Base-by-base conservation (phyloP, 2,888 invertebrate genomes). In the Alloscopus bannaensis region DNA sequence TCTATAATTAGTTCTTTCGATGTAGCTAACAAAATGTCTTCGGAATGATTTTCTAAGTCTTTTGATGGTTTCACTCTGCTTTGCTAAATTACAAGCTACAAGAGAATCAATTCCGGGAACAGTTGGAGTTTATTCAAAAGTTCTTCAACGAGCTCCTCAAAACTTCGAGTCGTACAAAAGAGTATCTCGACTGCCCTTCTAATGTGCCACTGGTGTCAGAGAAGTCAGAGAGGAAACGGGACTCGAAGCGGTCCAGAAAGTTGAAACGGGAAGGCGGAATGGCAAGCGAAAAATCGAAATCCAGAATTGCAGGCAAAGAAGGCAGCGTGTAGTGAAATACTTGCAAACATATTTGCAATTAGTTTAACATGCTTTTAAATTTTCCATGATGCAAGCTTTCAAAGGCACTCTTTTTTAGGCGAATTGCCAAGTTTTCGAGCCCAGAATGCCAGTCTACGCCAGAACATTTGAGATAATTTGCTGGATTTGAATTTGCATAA, bases 171-270 rank as follows among this genome's bases (percentile, higher is more conserved):
- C 18, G 42, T 6, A 73, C 73, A 11, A 36, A 47, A 13, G 73
- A 73, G 11, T 64, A 29, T 20, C 20, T 73, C 6, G 52, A 52
- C n/a, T 73, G 73, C 29, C 73, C 73, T 3, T 73, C 73, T 11
- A 57, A 64, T 55, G 42, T 65, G 3, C 73, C 73, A 24, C 31
- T 64, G n/a, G 64, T 26, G 2, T 65, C 64, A 16, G 36, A 11
- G 6, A 62, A 36, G 6, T 71, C 52, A 20, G 22, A 2, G 29
- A 70, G 36, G 45, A 57, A 18, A 16, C 8, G 36, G 6, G 13
- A 36, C 6, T 8, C 36, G 36, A 36, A n/a, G n/a, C n/a, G n/a
- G n/a, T n/a, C n/a, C n/a, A n/a, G n/a, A n/a, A 20, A 22, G 40
- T 11, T 62, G 20, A 31, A 40, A 24, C 11, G 13, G 18, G 20